phyloP scores from a whole-genome alignment of 2,888 invertebrate species.

The Cryptocephalus moraei region DNA sequence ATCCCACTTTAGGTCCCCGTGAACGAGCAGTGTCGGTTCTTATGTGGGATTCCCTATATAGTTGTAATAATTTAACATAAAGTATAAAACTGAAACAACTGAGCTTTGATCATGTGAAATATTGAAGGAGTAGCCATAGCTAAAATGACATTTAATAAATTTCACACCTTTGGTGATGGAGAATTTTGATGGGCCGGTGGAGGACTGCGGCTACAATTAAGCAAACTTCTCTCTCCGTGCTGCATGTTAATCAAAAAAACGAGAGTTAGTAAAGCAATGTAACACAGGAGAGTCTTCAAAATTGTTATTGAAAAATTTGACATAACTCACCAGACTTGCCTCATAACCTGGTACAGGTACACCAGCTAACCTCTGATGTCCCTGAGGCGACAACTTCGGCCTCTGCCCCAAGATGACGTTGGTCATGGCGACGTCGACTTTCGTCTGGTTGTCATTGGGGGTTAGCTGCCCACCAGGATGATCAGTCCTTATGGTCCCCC shows the following conservation, averaged over 20 bases:
- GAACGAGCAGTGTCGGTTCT: too few relatives aligned
- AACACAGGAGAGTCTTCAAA: too few relatives aligned
- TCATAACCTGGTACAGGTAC: constrained; percentile 53
- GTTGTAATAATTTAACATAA: too few relatives aligned
- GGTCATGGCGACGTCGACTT: constrained; percentile 44
- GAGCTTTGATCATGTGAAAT: too few relatives aligned
- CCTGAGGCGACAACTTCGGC: constrained; percentile 37
- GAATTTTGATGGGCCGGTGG: constrained; percentile 80
- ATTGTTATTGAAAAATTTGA: too few relatives aligned
- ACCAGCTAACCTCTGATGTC: constrained; percentile 43
- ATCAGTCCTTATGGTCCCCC: constrained; percentile 7
- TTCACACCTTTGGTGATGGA: constrained; percentile 35
- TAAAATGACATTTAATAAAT: too few relatives aligned
- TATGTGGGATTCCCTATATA: too few relatives aligned
- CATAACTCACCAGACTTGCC: constrained; percentile 57
- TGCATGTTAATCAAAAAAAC: constrained; percentile 41
- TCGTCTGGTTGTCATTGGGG: constrained; percentile 31
- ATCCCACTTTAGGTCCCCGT: too few relatives aligned
- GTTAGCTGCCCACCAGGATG: constrained; percentile 40
- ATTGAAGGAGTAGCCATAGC: too few relatives aligned
- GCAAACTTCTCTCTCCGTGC: constrained; percentile 41
- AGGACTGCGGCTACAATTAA: constrained; percentile 54
- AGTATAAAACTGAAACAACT: too few relatives aligned
- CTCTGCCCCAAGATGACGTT: constrained; percentile 46
- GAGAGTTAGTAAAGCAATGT: not conserved